Percentiles rank a stretch among this genome's conserved stretches.
These are phyloP conservation scores for pig (Sus scrofa) DNA, from an alignment of 2,113 vertebrate species.

Conservation along the genomic window DNA sequence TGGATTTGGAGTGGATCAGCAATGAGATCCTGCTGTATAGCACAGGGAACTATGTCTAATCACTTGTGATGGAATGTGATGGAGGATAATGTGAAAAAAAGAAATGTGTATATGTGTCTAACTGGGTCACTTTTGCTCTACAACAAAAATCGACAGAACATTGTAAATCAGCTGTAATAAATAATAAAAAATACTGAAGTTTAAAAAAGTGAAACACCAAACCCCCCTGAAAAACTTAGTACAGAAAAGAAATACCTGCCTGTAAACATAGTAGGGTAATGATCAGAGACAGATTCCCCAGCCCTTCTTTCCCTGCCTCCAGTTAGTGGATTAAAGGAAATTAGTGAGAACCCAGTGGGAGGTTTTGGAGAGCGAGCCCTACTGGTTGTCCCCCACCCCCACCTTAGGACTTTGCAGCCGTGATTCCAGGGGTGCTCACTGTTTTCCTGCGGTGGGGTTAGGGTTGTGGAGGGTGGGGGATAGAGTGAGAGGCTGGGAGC, in stretches of 20 bases:
- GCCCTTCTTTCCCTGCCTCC: accelerated
- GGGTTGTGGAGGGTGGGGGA: neutral
- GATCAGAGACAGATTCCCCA: neutral
- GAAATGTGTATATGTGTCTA: too few relatives aligned
- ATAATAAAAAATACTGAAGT: too few relatives aligned
- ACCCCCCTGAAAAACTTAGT: neutral
- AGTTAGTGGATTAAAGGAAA: neutral
- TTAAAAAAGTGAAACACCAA: too few relatives aligned
- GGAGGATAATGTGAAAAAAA: too few relatives aligned
- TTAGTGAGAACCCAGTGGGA: neutral
- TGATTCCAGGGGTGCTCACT: neutral
- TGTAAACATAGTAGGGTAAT: neutral
- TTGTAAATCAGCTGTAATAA: too few relatives aligned
- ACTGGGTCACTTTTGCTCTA: too few relatives aligned
- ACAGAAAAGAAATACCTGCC: neutral
- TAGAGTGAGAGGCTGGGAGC: neutral
- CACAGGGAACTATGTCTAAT: too few relatives aligned
- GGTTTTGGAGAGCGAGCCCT: neutral
- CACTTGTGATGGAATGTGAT: too few relatives aligned
- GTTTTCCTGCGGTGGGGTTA: neutral
- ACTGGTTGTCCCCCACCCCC: neutral
- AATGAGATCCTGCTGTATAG: too few relatives aligned
- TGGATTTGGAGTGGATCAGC: too few relatives aligned
- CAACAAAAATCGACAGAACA: too few relatives aligned
- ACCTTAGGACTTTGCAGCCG: neutral